phyloP scores from a whole-genome alignment of 2,797 vertebrate species.

The Basileuterus tristriatus region DNA sequence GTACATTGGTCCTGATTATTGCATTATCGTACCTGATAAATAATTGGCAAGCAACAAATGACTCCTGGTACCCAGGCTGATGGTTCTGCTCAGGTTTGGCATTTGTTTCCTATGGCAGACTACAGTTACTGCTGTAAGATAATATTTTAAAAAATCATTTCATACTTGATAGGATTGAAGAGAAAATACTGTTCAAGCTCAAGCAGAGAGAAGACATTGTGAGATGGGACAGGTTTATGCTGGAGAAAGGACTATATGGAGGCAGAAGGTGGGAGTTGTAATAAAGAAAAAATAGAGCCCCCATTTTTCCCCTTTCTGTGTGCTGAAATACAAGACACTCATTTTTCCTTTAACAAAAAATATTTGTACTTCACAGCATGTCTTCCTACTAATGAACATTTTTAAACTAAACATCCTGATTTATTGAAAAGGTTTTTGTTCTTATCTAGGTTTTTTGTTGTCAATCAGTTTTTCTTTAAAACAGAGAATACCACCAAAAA shows the following conservation, averaged over 20 bases:
- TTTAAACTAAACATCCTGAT: background rate
- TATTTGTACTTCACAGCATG: background rate
- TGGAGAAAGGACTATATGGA: background rate
- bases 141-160: background rate
- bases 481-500: background rate
- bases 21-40: background rate
- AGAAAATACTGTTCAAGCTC: background rate
- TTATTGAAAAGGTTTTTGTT: background rate
- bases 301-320: background rate
- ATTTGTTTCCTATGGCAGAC: background rate
- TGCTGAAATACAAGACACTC: background rate
- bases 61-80: background rate
- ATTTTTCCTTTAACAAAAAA: background rate
- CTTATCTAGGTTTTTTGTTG: background rate
- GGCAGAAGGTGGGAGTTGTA: background rate
- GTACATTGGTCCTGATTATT: background rate
- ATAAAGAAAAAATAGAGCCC: background rate
- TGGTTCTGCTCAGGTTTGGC: background rate
- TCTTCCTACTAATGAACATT: background rate
- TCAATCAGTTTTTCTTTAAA: background rate
- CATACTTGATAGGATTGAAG: background rate
- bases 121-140: background rate
- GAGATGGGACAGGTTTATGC: background rate
- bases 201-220: background rate
- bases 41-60: background rate